These are phyloP conservation scores for Pilophorus perplexus DNA, from an alignment of 2,888 invertebrate genomes.

Conservation along the genomic window DNA sequence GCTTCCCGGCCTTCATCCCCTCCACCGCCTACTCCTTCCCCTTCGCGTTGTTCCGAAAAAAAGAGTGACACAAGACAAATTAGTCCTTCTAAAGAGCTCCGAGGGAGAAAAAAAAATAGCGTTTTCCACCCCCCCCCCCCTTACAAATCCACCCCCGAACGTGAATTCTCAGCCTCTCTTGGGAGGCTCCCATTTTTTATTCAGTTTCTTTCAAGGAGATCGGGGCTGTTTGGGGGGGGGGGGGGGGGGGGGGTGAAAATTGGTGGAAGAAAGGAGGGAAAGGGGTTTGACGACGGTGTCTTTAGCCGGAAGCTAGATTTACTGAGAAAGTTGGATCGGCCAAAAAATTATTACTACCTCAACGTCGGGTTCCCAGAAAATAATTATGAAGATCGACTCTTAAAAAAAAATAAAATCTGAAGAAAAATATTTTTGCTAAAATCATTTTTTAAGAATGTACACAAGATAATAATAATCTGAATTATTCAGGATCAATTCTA, in stretches of 20 bases:
- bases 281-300: background rate
- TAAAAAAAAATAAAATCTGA: no score
- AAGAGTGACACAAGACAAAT: conserved; percentile 22
- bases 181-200: background rate
- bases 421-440: no score
- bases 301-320: background rate
- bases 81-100: conserved; percentile 20
- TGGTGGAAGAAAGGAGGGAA: background rate
- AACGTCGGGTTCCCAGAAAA: background rate
- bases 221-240: no score
- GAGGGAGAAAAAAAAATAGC: conserved; percentile 15
- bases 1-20: background rate
- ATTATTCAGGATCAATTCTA: no score
- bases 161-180: background rate
- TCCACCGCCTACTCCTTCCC: background rate
- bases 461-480: no score
- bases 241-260: no score
- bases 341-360: background rate
- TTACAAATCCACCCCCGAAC: background rate
- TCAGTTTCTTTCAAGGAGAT: conserved; percentile 17
- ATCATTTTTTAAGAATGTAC: no score
- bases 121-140: background rate
- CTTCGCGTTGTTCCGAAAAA: background rate
- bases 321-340: background rate
- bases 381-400: no score